Base-by-base conservation (phyloP, 2,113 vertebrate species). In the Podocnemis expansa region DNA sequence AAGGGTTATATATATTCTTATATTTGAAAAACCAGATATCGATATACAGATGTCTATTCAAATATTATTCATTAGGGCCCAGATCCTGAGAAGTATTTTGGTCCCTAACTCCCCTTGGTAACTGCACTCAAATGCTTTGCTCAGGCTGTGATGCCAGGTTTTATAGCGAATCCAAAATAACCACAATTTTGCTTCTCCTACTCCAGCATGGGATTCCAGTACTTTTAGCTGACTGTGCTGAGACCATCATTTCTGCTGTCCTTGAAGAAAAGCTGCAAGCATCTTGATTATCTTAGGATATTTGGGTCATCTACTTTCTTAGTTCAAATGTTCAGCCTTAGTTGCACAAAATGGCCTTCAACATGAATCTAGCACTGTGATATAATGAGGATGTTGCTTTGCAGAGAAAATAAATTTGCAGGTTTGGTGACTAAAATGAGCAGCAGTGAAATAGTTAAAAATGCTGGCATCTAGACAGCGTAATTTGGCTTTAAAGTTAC, bases 391-490 rank as follows among this genome's bases (percentile, higher is more conserved):
- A 24, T 94, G 78, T 86, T 16, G 45, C 78, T 95, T 51, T 67
- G 6, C 13, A 83, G 58, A 49, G 25, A 12, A 85, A 89, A 55
- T 0, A 0, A 21, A 12, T 85, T 9, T 80, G 7, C 34, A 87
- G 84, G 14, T 70, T 94, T 90, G 10, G 34, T 88, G 43, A 82
- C 31, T 84, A n/a, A 87, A 94, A 91, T 58, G 29, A 80, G n/a
- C 60, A 94, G 90, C 47, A 89, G 8, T 52, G 38, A 92, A 92
- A 81, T 58, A 82, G 85, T 94, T 93, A 97, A 96, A 29, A 87
- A 90, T 90, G 41, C 5, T 89, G 73, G n/a, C 83, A 54, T 93
- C 89, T 51, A 51, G 45, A 27, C 54, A 88, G 63, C 78, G 73
- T 54, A 93, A 95, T 2, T 82, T 75, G 78, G 54, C 21, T 91